phyloP scores from a whole-genome alignment of 2,113 vertebrate species.

The Corvus hawaiiensis region DNA sequence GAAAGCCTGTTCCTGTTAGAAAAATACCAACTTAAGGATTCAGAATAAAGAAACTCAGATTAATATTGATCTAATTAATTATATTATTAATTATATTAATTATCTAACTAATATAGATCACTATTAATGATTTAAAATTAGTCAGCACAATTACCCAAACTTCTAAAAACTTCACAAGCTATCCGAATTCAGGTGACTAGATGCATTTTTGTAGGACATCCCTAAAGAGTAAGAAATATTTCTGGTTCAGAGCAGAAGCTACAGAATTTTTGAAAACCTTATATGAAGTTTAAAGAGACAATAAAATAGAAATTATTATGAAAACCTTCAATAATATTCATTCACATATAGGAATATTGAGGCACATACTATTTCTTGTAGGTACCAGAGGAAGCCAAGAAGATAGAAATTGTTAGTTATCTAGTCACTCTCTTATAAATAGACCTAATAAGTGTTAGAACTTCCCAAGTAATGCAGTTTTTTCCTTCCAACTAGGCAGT shows the following conservation, averaged over 20 bases:
- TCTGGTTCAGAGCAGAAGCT: background rate
- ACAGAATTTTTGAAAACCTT: background rate
- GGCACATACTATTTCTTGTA: background rate
- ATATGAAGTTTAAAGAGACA: background rate
- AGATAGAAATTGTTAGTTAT: background rate
- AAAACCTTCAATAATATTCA: background rate
- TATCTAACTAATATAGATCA: background rate
- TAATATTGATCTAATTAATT: background rate
- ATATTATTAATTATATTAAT: background rate
- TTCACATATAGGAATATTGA: background rate
- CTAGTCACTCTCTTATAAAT: background rate
- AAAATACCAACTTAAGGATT: background rate
- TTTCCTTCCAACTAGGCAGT: background rate
- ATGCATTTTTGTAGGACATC: background rate
- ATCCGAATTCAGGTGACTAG: background rate
- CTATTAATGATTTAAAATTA: background rate
- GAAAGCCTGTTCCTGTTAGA: background rate
- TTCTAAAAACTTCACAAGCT: background rate
- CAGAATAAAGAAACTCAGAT: background rate
- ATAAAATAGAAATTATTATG: background rate
- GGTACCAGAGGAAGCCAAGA: background rate
- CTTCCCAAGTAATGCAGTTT: background rate
- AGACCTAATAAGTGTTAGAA: background rate
- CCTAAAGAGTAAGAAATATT: background rate
- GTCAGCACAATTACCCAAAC: background rate